Conservation (phyloP, 1,140 invertebrate species). For the Ylistrum balloti region DNA sequence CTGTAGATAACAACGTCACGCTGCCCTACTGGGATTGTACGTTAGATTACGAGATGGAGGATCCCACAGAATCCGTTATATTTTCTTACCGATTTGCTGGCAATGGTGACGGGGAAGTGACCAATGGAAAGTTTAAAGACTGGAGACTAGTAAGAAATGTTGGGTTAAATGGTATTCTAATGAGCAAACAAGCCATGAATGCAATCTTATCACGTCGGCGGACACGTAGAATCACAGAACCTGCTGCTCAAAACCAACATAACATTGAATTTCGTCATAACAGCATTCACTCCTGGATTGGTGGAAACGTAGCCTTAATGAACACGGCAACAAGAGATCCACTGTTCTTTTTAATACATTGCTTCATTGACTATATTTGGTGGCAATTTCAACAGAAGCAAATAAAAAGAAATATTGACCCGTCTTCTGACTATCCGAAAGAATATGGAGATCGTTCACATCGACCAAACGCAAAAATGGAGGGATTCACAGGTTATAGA, state of each 20-base stretch:
- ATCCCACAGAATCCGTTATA: background rate
- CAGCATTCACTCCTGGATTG: constrained; percentile 49
- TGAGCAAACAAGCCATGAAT: constrained; percentile 2
- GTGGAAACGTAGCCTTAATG: constrained; percentile 53
- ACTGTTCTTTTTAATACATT: constrained; percentile 58
- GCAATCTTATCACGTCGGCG: constrained; percentile 36
- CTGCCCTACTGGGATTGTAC: constrained; percentile 54
- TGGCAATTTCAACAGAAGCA: constrained; percentile 57
- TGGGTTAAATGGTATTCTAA: background rate
- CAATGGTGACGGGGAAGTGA: background rate
- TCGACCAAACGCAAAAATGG: constrained; percentile 43
- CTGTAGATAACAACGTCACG: constrained; percentile 31
- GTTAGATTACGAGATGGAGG: constrained; percentile 43
- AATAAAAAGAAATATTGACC: constrained; percentile 56
- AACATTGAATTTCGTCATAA: constrained; percentile 49
- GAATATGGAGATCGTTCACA: background rate
- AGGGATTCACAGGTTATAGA: background rate
- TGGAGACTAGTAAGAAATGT: constrained; percentile 61
- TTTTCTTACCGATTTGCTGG: background rate
- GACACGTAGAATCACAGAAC: constrained; percentile 41
- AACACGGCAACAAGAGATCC: constrained; percentile 52
- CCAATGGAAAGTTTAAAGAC: constrained; percentile 67
- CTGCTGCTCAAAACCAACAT: constrained; percentile 36
- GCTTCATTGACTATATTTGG: constrained; percentile 60
- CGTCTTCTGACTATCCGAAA: constrained; percentile 52